Base-by-base conservation (phyloP, 2,888 invertebrate species). In the Brachypalpus laphriformis region DNA sequence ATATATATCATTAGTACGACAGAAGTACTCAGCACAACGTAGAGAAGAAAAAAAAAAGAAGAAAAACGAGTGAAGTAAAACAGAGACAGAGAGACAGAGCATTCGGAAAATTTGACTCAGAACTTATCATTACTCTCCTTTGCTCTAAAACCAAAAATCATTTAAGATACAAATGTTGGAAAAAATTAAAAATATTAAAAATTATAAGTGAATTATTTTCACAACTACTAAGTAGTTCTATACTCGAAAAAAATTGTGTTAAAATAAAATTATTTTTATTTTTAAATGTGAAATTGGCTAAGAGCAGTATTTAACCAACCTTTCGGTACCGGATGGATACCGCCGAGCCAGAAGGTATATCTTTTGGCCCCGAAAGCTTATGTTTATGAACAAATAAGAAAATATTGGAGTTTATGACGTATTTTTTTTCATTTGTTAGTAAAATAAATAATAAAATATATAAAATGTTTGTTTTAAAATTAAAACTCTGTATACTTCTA, bases 341-440 rank as follows among this genome's bases (percentile, higher is more conserved):
- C 89, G 88, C 87, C 89, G 87, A 87, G 89, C 88, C 88, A 89
- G 88, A 87, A 89, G 88, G 85, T 89, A 89, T 76, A 89, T 89
- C 87, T 89, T 89, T 88, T 89, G 89, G 87, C 89, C 89, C 87
- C 89, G 89, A 87, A 89, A 88, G 87, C 89, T 89, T 88, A 83
- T 70, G 57, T 86, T 70, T 61, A 74, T 77, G 81, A 87, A 81
- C 83, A 87, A 87, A 87, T 77, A 86, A 86, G 85, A 85, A 85
- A 80, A 85, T 42, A 85, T 80, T 78, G 76, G 76, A 76, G 66
- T 87, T 87, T 65, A 72, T 76, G 72, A 66, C 42, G 71, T 80
- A 63, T 66, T 72, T 82, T 63, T 66, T 72, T 82, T 63, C 25
- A 51, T 83, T 83, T 56, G 31, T 74, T 42, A 45, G n/a, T 40